These are phyloP conservation scores for Agrochola macilenta DNA, from an alignment of 2,888 invertebrate genomes.

Conservation along the genomic window DNA sequence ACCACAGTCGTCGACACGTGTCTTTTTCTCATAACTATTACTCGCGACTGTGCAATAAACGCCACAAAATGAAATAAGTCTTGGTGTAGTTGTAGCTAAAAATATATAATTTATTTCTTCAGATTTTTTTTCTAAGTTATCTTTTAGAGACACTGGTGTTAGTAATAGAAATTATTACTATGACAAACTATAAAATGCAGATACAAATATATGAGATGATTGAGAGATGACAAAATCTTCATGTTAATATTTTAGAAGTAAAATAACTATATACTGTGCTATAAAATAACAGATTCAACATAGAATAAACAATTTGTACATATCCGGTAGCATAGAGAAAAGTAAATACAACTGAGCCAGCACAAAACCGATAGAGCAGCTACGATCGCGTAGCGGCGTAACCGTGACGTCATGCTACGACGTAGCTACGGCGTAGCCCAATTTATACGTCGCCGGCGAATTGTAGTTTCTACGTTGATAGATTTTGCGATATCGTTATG, in stretches of 20 bases:
- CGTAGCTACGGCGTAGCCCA: conserved; percentile 33
- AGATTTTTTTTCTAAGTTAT: neutral
- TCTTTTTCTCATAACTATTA: neutral
- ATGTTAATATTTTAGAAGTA: neutral
- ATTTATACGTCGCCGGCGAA: neutral
- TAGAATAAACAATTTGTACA: conserved; percentile 8
- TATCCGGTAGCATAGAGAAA: conserved; percentile 7
- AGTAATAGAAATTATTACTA: neutral
- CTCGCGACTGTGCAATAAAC: conserved; percentile 12
- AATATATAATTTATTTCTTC: neutral
- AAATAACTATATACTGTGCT: neutral
- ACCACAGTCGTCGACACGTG: neutral
- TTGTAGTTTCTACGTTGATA: neutral
- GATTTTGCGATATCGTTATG: neutral
- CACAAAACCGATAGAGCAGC: conserved; percentile 32
- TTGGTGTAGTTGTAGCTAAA: neutral
- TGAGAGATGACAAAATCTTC: neutral
- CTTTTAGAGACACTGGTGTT: no score
- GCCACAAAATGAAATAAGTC: neutral
- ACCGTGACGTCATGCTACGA: conserved; percentile 34
- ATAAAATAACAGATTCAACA: conserved; percentile 1
- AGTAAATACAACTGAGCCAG: conserved; percentile 34
- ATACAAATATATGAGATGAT: neutral
- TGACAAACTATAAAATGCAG: neutral
- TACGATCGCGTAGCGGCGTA: conserved; percentile 44